Base-by-base conservation (phyloP, 2,797 vertebrate species). In the Vultur gryphus region DNA sequence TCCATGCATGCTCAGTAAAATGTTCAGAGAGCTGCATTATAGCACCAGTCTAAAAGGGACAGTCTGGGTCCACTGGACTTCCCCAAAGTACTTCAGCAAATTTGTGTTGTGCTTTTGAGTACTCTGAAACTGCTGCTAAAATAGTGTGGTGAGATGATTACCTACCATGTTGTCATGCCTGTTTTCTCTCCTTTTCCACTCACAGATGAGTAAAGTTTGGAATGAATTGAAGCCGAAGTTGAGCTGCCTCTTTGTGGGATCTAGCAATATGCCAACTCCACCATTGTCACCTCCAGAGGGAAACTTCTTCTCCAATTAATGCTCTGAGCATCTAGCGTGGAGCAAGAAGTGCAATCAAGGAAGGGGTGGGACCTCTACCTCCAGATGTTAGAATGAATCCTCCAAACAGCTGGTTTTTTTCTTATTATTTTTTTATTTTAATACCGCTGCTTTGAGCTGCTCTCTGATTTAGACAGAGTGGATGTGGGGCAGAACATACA, bases 121-220 rank as follows among this genome's bases (percentile, higher is more conserved):
- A 49, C n/a, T 39, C 41, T 0, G 3, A 81, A 62, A 20, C 24
- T 6, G 48, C 55, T 20, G 49, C 61, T 78, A 11, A 49, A 61
- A 28, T n/a, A 1, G 1, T 7, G 13, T 48, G 73, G 29, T 15
- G 71, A 48, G 39, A 17, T 59, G 43, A 18, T 69, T 29, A 8
- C 31, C 28, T 87, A 2, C 37, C 0, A 0, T 29, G 17, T 33
- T 64, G 43, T 86, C 35, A 73, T 24, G 8, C 26, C 57, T 80
- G 49, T 87, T 46, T 67, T 66, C 33, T 87, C 43, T 81, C 61
- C 78, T 67, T 87, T 85, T 89, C 37, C 46, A 43, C 76, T 91
- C 26, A 11, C 97, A 99, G 99, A 99, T 99, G 99, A 99, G 99
- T 84, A 98, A 98, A 61, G 99, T 99, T 82, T 99, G 99, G 99